These are phyloP conservation scores for Monochamus alternatus DNA, from an alignment of 2,888 invertebrate species.

Conservation along the genomic window DNA sequence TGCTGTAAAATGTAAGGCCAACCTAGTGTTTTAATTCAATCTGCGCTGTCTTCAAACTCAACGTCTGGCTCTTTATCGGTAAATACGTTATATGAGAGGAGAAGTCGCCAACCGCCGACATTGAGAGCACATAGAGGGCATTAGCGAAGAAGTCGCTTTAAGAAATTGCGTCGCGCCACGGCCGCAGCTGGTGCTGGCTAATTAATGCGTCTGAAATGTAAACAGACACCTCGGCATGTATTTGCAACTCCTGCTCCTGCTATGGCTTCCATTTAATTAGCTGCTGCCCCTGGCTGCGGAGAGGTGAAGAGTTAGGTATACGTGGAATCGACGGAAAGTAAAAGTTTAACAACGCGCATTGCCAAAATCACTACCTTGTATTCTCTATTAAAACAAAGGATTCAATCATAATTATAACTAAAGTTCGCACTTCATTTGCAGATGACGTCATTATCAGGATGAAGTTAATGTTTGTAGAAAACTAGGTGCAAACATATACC, in stretches of 20 bases:
- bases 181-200: neutral
- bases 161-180: neutral
- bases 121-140: neutral
- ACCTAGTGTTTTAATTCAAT: too few species aligned
- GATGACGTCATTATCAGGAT: too few species aligned
- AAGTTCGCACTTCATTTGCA: too few species aligned
- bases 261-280: conserved; percentile 15
- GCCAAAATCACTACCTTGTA: neutral
- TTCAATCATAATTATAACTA: too few species aligned
- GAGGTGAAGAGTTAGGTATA: neutral
- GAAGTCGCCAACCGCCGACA: neutral
- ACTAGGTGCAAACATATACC: too few species aligned
- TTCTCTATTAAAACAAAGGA: too few species aligned
- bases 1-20: too few species aligned
- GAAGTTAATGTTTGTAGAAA: too few species aligned
- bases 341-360: neutral
- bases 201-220: conserved; percentile 15
- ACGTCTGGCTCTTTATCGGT: too few species aligned
- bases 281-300: neutral
- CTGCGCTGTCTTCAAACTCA: too few species aligned
- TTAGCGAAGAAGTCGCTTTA: neutral
- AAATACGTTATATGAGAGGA: too few species aligned
- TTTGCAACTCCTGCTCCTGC: conserved; percentile 15
- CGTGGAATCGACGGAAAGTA: neutral
- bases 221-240: conserved; percentile 23